Base-by-base conservation (phyloP, 2,888 invertebrate species). In the Torymus aiolomorphi region DNA sequence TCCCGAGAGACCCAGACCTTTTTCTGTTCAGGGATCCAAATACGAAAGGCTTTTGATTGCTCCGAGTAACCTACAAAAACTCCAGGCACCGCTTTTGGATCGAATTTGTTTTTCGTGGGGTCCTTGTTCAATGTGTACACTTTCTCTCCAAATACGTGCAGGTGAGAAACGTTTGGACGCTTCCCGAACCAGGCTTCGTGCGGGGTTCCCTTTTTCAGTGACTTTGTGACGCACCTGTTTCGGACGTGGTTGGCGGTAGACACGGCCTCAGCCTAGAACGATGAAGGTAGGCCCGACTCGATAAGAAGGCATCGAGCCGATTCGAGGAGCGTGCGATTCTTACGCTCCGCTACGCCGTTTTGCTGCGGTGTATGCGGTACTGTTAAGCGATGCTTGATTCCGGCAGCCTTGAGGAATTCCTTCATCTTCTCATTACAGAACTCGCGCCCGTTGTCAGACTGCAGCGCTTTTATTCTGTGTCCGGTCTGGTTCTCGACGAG, bases 301-400 rank as follows among this genome's bases (percentile, higher is more conserved):
- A 82, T 52, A 16, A 89, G 20, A 82, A 88, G 83, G 10, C 84
- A 82, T n/a, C 87, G 80, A 8, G 86, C 84, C 59, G 79, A 77
- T n/a, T 86, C 85, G 8, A 87, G 82, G 1, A 87, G 70, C 1
- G 86, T 88, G 87, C 84, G 0, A 83, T n/a, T n/a, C n/a, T n/a
- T n/a, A n/a, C n/a, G n/a, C n/a, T n/a, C n/a, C n/a, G n/a, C n/a
- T n/a, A n/a, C 79, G 1, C 86, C 87, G 80, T 87, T 88, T 18
- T 86, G 85, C 66, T 88, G 82, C 0, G 86, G 87, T n/a, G n/a
- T n/a, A n/a, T n/a, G n/a, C n/a, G n/a, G n/a, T n/a, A n/a, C n/a
- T n/a, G n/a, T n/a, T n/a, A 84, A 8, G 72, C 83, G 56, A 82
- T 83, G 72, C 78, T 83, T 5, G 8, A 82, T 77, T 82, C 88